Evolutionary conservation across 2,888 invertebrate genomes (phyloP).

Genomic region (Bunonema sp.): DNA sequence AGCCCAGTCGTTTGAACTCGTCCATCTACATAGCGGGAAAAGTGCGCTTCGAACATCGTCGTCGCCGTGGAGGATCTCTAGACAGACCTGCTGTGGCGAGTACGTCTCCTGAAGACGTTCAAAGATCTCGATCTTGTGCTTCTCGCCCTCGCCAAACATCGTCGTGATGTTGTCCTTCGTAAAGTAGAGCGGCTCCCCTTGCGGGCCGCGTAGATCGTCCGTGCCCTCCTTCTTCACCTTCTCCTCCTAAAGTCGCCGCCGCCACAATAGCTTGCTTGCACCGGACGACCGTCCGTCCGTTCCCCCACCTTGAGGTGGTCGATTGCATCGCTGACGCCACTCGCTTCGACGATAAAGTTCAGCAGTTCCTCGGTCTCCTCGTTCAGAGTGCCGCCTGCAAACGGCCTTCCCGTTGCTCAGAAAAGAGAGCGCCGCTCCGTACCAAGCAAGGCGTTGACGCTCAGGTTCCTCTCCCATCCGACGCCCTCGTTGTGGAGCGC

Average conservation of each 20-base stretch:
- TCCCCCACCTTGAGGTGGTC: background rate
- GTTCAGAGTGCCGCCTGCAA: constrained; percentile 4
- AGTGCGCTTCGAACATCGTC: too few relatives aligned
- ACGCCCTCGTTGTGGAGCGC: constrained; percentile 10
- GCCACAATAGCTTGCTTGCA: too few relatives aligned
- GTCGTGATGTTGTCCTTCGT: constrained; percentile 25
- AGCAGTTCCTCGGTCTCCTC: constrained; percentile 14
- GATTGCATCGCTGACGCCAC: constrained; percentile 7
- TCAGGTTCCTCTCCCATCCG: constrained; percentile 6
- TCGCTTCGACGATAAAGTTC: constrained; percentile 15
- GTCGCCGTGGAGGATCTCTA: too few relatives aligned
- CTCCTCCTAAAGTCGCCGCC: constrained; percentile 10
- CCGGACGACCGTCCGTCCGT: too few relatives aligned
- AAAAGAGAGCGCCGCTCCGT: too few relatives aligned
- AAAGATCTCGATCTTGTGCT: constrained; percentile 20
- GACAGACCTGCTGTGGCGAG: constrained; percentile 14
- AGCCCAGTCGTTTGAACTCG: constrained; percentile 26
- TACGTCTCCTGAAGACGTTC: constrained; percentile 19
- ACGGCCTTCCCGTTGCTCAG: too few relatives aligned
- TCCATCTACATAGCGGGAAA: too few relatives aligned
- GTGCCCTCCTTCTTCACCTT: background rate
- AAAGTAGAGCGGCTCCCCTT: constrained; percentile 20
- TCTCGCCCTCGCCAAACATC: constrained; percentile 6
- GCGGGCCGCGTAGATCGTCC: constrained; percentile 6
- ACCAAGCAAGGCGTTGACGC: background rate